These are phyloP conservation scores for Psilopsiagon aymara DNA, from an alignment of 2,113 vertebrate species.

Conservation along the genomic window DNA sequence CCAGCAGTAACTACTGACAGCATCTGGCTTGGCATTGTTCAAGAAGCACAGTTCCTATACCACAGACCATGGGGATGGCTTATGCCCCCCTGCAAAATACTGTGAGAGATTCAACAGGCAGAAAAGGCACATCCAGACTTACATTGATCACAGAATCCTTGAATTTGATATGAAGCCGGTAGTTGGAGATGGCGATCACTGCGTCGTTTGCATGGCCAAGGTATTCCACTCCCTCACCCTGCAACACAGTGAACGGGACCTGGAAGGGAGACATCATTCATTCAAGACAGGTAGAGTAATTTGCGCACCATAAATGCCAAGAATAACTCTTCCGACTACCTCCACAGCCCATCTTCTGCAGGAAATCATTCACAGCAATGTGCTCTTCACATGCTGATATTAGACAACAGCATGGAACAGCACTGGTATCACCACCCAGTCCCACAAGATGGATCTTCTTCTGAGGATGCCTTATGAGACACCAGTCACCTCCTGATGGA, in stretches of 20 bases:
- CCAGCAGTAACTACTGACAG: background rate
- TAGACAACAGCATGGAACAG: background rate
- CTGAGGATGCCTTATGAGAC: background rate
- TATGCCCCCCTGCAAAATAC: background rate
- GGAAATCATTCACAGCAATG: background rate
- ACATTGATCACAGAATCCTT: constrained; percentile 98
- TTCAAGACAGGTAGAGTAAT: background rate
- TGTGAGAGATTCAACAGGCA: background rate
- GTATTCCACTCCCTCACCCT: constrained; percentile 97
- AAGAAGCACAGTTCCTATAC: background rate
- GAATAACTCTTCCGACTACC: background rate
- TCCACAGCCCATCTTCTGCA: rapidly evolving
- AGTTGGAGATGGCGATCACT: constrained; percentile 97
- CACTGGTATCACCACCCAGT: background rate
- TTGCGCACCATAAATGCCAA: background rate
- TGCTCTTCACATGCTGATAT: rapidly evolving
- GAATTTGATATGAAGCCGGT: constrained; percentile 97
- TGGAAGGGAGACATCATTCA: constrained; percentile 57
- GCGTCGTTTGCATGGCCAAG: constrained; percentile 92
- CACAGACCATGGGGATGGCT: background rate
- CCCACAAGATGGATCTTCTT: rapidly evolving
- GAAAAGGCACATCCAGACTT: constrained; percentile 65
- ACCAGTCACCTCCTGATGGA: background rate
- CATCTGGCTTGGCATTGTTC: background rate
- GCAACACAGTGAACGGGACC: constrained; percentile 95